Evolutionary conservation across 1,140 invertebrate species (phyloP).

Genomic region (Drosophila biarmipes): DNA sequence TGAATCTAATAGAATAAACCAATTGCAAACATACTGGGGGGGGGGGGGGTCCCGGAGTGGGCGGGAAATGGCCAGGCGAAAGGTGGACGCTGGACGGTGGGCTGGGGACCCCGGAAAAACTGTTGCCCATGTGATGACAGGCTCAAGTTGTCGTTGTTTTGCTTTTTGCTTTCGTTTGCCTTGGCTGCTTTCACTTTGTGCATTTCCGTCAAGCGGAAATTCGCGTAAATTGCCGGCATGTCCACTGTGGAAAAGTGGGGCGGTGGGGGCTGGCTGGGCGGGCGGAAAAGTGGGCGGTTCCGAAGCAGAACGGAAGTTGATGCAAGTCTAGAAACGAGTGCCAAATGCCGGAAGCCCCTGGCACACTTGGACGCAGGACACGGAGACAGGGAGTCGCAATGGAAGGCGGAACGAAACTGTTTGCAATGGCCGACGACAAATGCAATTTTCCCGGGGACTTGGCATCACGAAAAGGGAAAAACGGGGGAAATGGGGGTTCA

Average conservation of each 20-base stretch:
- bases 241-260: constrained; percentile 35
- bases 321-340: constrained; percentile 82
- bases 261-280: neutral
- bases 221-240: constrained; percentile 80
- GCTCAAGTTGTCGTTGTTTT: constrained; percentile 48
- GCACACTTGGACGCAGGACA: constrained; percentile 52
- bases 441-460: constrained; percentile 55
- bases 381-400: constrained; percentile 12
- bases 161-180: constrained; percentile 38
- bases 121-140: constrained; percentile 49
- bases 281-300: constrained; percentile 1
- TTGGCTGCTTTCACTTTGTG: constrained; percentile 77
- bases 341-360: constrained; percentile 78
- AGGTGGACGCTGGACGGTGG: neutral
- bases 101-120: constrained; percentile 10
- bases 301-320: constrained; percentile 71
- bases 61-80: neutral
- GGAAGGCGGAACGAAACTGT: constrained; percentile 48
- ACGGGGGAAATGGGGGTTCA: neutral
- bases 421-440: constrained; percentile 56
- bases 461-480: neutral
- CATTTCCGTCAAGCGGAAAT: constrained; percentile 81
- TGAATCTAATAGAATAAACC: constrained; percentile 45
- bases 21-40: neutral
- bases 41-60: too few relatives aligned